These are phyloP conservation scores for Phorcus lineatus DNA, from an alignment of 2,888 invertebrate genomes.

Conservation along the genomic window DNA sequence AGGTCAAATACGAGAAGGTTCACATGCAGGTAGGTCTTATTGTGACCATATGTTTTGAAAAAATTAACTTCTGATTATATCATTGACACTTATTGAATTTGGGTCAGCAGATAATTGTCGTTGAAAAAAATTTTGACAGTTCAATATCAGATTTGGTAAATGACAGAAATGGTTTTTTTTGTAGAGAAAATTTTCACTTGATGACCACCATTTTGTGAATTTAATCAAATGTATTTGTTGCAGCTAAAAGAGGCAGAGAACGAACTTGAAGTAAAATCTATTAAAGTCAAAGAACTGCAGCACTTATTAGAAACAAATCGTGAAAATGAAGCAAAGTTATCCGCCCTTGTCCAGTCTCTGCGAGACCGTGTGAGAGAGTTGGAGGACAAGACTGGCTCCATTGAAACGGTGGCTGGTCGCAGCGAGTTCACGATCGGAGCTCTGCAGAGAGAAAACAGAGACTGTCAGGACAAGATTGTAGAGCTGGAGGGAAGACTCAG, in stretches of 20 bases:
- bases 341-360: conserved; percentile 60
- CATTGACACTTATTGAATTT: too few relatives aligned
- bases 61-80: too few relatives aligned
- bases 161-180: not conserved
- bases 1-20: conserved; percentile 68
- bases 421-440: conserved; percentile 70
- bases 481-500: conserved; percentile 72
- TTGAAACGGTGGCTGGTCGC: conserved; percentile 68
- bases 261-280: conserved; percentile 70
- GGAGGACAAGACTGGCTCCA: conserved; percentile 65
- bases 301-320: conserved; percentile 63
- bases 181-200: not conserved
- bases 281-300: conserved; percentile 69
- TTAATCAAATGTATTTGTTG: not conserved
- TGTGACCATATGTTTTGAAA: not conserved
- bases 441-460: conserved; percentile 70
- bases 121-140: too few relatives aligned
- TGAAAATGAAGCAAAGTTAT: conserved; percentile 67
- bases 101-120: too few relatives aligned
- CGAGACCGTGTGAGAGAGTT: conserved; percentile 65
- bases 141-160: not conserved
- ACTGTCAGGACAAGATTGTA: conserved; percentile 67
- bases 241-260: conserved; percentile 43
- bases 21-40: conserved; percentile 60
- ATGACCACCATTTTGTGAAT: not conserved